Conservation (phyloP, 2,113 vertebrate genomes). For the Dromaius novaehollandiae region DNA sequence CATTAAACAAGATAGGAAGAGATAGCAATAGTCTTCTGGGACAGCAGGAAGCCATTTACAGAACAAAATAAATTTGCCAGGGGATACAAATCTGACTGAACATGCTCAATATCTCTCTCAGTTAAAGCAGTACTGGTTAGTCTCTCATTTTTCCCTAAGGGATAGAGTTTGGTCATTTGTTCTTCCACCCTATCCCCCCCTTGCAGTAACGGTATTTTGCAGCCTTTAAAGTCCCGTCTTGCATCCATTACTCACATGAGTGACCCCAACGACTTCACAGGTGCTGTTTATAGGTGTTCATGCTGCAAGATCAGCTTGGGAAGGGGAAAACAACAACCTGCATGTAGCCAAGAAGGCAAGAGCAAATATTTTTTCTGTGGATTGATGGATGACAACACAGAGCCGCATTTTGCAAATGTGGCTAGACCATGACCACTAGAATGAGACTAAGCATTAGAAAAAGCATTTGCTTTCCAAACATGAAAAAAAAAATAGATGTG, state of each 20-base stretch:
- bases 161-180: neutral
- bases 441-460: neutral
- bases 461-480: neutral
- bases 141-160: constrained; percentile 15
- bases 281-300: neutral
- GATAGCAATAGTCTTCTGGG: constrained; percentile 3
- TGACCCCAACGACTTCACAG: neutral
- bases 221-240: neutral
- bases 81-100: constrained; percentile 29
- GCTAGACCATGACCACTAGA: neutral
- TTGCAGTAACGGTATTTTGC: neutral
- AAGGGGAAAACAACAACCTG: constrained; percentile 1
- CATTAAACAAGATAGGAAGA: constrained; percentile 46
- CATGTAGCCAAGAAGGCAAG: neutral
- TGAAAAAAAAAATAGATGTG: too few relatives aligned
- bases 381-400: neutral
- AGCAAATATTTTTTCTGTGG: constrained; percentile 26
- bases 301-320: neutral
- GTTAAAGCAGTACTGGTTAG: constrained; percentile 33
- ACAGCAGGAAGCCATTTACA: constrained; percentile 25
- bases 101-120: constrained; percentile 43
- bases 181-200: neutral
- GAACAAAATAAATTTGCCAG: constrained; percentile 41
- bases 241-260: neutral
- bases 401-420: neutral